These are phyloP conservation scores for Villa cingulata DNA, from an alignment of 2,888 invertebrate genomes.

Conservation along the genomic window DNA sequence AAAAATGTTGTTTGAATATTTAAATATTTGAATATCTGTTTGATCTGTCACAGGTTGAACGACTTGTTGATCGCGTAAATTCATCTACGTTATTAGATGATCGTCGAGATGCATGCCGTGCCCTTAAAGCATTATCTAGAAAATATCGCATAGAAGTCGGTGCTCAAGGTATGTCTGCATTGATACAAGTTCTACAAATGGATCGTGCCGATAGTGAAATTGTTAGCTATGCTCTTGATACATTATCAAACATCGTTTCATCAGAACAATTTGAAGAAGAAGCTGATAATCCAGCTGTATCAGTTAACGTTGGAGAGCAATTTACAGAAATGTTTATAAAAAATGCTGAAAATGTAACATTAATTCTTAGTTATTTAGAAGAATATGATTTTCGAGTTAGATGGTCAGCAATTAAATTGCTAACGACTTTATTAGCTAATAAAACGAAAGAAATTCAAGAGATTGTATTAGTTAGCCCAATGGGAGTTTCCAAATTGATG, in stretches of 20 bases:
- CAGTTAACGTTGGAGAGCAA: conserved; percentile 70
- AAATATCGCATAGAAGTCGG: conserved; percentile 95
- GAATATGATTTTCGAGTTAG: conserved; percentile 92
- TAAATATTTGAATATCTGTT: background rate
- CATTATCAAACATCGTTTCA: conserved; percentile 79
- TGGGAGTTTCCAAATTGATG: conserved; percentile 96
- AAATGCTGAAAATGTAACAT: conserved; percentile 65
- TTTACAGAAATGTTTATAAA: conserved; percentile 97
- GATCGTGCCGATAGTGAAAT: conserved; percentile 88
- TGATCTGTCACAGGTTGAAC: conserved; percentile 56
- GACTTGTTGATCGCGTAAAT: conserved; percentile 81
- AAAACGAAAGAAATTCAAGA: conserved; percentile 79
- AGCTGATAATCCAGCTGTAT: conserved; percentile 48
- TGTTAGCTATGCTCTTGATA: conserved; percentile 80
- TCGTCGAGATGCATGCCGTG: conserved; percentile 89
- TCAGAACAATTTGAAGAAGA: conserved; percentile 72
- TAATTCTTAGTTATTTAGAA: conserved; percentile 72
- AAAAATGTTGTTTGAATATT: too few species aligned
- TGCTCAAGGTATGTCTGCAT: conserved; percentile 75
- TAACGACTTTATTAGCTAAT: conserved; percentile 77
- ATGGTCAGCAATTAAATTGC: conserved; percentile 75
- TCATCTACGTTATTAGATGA: conserved; percentile 91
- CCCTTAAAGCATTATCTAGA: conserved; percentile 77
- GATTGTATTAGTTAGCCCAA: conserved; percentile 76
- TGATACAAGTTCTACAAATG: conserved; percentile 65